These are phyloP conservation scores for Squalus acanthias DNA, from an alignment of 2,797 vertebrate species.

Conservation along the genomic window DNA sequence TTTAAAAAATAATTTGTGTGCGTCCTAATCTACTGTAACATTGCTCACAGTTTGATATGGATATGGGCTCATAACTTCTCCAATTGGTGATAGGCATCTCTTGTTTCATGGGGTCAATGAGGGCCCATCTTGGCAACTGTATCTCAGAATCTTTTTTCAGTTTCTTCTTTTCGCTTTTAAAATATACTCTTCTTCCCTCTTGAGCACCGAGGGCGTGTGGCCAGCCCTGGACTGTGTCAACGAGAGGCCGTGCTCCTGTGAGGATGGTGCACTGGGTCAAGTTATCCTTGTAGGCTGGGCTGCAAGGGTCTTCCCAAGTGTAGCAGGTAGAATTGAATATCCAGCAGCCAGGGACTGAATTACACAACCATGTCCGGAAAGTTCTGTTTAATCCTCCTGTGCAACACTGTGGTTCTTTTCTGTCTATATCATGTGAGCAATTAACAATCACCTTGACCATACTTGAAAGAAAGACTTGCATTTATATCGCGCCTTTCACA, in stretches of 20 bases:
- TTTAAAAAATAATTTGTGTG: no score
- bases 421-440: neutral
- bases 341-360: neutral
- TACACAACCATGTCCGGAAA: neutral
- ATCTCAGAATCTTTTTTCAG: neutral
- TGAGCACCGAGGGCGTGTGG: neutral
- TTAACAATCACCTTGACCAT: neutral
- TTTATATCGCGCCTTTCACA: no score
- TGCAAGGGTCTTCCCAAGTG: neutral
- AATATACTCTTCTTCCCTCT: neutral
- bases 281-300: conserved; percentile 2
- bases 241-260: neutral
- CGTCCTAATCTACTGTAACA: neutral
- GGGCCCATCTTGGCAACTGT: neutral
- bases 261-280: neutral
- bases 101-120: no score
- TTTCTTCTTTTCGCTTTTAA: neutral
- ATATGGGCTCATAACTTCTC: neutral
- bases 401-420: neutral
- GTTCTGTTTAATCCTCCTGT: neutral
- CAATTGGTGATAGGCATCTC: neutral
- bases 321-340: neutral
- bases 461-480: no score
- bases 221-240: neutral
- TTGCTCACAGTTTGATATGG: neutral